A percentile compares a stretch with the other conserved stretches of the same genome.
Conservation (phyloP, 1,140 invertebrate genomes). For the Microplitis mediator region DNA sequence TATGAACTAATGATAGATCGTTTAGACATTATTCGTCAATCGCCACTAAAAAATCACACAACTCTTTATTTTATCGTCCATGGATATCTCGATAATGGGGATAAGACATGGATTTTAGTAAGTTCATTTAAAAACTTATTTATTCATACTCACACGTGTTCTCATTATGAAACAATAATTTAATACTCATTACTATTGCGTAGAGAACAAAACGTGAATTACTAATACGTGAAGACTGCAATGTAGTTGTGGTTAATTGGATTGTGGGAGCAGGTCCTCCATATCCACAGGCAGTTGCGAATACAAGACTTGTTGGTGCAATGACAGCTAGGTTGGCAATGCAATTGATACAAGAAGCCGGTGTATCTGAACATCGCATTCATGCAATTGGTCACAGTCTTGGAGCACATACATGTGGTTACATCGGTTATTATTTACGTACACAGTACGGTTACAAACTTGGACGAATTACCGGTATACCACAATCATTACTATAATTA, state of each 20-base stretch:
- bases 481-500: neutral
- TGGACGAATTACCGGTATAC: constrained; percentile 65
- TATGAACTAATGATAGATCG: constrained; percentile 70
- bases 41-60: constrained; percentile 66
- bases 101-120: constrained; percentile 75
- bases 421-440: constrained; percentile 75
- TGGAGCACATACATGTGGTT: constrained; percentile 84
- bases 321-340: constrained; percentile 77
- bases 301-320: constrained; percentile 83
- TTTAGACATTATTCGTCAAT: constrained; percentile 64
- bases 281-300: constrained; percentile 88
- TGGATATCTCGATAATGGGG: constrained; percentile 83
- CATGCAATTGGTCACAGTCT: constrained; percentile 92
- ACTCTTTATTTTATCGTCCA: constrained; percentile 81
- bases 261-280: constrained; percentile 81
- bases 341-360: constrained; percentile 57
- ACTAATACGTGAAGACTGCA: constrained; percentile 70
- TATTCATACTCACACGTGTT: neutral
- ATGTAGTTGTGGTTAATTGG: constrained; percentile 86
- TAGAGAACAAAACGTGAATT: constrained; percentile 70
- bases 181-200: neutral
- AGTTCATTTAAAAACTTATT: constrained; percentile 25
- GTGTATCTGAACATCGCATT: constrained; percentile 48
- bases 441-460: constrained; percentile 46
- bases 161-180: neutral